Conservation (phyloP, 2,888 invertebrate species). For the Bellardia pandia region DNA sequence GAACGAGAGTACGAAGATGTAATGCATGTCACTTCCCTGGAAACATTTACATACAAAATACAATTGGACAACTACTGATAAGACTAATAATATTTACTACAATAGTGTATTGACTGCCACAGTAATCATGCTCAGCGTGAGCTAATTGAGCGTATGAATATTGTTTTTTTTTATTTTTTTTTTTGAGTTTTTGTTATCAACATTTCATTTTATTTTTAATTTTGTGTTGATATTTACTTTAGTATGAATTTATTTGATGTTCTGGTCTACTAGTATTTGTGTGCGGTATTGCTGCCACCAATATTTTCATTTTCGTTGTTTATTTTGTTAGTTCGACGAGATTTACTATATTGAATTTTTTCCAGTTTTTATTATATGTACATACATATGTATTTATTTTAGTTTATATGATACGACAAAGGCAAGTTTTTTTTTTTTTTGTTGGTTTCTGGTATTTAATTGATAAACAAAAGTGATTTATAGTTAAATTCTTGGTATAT, state of each 20-base stretch:
- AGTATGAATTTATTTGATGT: constrained; percentile 3
- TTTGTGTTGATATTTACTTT: constrained; percentile 5
- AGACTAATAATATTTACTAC: not conserved
- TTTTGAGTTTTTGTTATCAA: constrained; percentile 41
- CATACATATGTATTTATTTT: too few species aligned
- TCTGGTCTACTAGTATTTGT: not conserved
- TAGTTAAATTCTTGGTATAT: constrained; percentile 34
- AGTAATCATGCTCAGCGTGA: not conserved
- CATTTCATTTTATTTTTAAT: not conserved
- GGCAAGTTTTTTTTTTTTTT: constrained; percentile 54
- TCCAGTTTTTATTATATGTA: constrained; percentile 35
- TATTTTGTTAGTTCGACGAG: constrained; percentile 40
- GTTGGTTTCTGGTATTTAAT: constrained; percentile 60
- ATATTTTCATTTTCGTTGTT: constrained; percentile 39
- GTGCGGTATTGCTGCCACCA: not conserved
- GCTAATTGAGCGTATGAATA: constrained; percentile 13
- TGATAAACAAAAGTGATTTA: constrained; percentile 66
- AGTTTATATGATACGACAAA: constrained; percentile 39
- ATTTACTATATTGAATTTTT: constrained; percentile 58
- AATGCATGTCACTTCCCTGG: constrained; percentile 11
- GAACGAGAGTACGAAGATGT: not conserved
- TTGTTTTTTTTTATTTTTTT: too few species aligned
- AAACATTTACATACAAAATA: not conserved
- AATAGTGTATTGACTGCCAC: not conserved
- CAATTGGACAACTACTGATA: constrained; percentile 45